Conservation (phyloP, 2,113 vertebrate species). For the Shinisaurus crocodilurus region DNA sequence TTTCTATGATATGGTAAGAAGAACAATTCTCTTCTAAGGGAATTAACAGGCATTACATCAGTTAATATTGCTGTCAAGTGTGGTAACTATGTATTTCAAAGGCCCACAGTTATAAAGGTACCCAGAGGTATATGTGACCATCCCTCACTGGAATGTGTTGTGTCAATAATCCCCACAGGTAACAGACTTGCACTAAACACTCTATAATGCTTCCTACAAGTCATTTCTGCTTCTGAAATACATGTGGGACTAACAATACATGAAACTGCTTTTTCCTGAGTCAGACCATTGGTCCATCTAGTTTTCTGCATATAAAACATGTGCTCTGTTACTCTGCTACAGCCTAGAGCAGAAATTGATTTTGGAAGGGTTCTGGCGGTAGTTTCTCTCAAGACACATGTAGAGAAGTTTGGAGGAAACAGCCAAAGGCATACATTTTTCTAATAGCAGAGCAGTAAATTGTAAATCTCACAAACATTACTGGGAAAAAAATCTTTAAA, state of each 20-base stretch:
- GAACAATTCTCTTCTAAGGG: background rate
- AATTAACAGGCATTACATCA: background rate
- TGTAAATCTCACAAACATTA: background rate
- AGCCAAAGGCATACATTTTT: background rate
- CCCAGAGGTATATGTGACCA: background rate
- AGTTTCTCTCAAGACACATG: background rate
- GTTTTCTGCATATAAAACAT: background rate
- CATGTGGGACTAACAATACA: background rate
- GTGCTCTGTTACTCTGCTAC: background rate
- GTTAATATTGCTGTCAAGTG: background rate
- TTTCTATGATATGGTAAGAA: background rate
- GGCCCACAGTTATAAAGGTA: background rate
- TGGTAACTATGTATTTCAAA: background rate
- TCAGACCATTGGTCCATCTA: background rate
- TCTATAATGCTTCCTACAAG: background rate
- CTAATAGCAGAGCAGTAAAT: background rate
- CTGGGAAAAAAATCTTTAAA: background rate
- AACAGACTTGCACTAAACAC: background rate
- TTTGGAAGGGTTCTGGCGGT: background rate
- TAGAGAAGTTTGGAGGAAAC: background rate
- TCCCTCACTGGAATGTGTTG: background rate
- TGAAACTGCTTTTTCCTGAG: background rate
- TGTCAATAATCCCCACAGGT: background rate
- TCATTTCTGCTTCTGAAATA: background rate
- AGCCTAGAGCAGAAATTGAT: background rate